Base-by-base conservation (phyloP, 2,797 vertebrate species). In the Arrhamphus sclerolepis region DNA sequence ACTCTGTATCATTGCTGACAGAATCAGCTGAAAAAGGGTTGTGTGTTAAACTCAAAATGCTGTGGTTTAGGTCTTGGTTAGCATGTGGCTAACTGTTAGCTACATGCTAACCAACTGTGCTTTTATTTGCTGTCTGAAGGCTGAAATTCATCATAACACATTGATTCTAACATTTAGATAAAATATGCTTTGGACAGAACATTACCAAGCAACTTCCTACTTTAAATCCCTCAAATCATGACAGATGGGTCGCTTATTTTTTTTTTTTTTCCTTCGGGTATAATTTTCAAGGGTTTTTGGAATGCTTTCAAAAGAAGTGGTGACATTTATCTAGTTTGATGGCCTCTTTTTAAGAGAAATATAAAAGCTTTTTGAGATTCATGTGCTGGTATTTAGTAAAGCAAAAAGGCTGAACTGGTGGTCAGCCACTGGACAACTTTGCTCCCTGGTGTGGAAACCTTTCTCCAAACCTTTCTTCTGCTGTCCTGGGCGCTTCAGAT, bases 91-190 rank as follows among this genome's bases (percentile, higher is more conserved):
- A 2, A 38, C 31, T 9, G 34, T 13, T 38, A 38, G 34, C 34
- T 4, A 16, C 34, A 38, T 38, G 34, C 3, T 38, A 38, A 38
- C 34, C 34, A 38, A 13, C 34, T 14, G 34, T 38, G 34, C 34
- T 43, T 75, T 77, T 71, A 77, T 75, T 70, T 65, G 59, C 60
- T 66, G 39, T 69, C 46, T 62, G 66, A 61, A 49, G 58, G 17
- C 34, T 20, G 18, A 66, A 48, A 77, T 70, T 75, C 77, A 66
- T 73, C 65, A 68, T 58, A 9, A 66, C 16, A 6, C 13, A 3
- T 31, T 78, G 72, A 52, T 62, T 64, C 40, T 42, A 54, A 64
- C 48, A 62, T 67, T 70, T 56, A 65, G 51, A 62, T 61, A 44
- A 44, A 66, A 51, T 71, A 63, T 72, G 64, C 74, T 80, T 79